phyloP scores from a whole-genome alignment of 2,797 vertebrate species.

The Sphaeramia orbicularis region DNA sequence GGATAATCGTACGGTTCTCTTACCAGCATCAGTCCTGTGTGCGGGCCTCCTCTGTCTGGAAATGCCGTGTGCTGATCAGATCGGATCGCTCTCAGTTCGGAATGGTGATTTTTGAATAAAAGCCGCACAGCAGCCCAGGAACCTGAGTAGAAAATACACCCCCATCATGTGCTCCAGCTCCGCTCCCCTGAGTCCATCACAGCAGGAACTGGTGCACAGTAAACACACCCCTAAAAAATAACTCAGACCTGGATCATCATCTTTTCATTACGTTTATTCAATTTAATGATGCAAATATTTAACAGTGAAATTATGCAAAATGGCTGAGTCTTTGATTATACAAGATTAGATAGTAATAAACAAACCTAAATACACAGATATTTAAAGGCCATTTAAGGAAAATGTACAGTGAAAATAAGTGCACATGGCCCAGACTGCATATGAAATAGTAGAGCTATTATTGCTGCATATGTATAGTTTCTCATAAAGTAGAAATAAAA shows the following conservation, averaged over 20 bases:
- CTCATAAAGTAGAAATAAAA: no score
- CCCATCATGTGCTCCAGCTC: constrained; percentile 59
- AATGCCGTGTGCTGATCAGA: constrained; percentile 65
- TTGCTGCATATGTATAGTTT: no score
- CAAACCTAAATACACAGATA: no score
- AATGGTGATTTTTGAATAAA: constrained; percentile 78
- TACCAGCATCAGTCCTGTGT: constrained; percentile 72
- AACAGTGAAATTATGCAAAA: not conserved
- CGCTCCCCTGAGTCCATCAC: constrained; percentile 20
- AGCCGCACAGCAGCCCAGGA: constrained; percentile 80
- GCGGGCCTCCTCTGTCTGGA: constrained; percentile 40
- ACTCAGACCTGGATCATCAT: no score
- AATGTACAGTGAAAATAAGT: no score
- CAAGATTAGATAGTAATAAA: no score
- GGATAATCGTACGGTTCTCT: constrained; percentile 50
- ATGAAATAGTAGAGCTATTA: no score
- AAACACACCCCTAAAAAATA: not conserved
- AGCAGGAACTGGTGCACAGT: not conserved
- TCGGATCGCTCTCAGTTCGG: constrained; percentile 62
- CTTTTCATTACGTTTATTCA: no score
- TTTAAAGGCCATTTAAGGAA: no score
- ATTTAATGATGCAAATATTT: not conserved
- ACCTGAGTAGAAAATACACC: constrained; percentile 73
- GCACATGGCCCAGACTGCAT: no score
- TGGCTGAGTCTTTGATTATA: no score